Conservation (phyloP, 2,888 invertebrate species). For the Lasioglossum pauxillum region DNA sequence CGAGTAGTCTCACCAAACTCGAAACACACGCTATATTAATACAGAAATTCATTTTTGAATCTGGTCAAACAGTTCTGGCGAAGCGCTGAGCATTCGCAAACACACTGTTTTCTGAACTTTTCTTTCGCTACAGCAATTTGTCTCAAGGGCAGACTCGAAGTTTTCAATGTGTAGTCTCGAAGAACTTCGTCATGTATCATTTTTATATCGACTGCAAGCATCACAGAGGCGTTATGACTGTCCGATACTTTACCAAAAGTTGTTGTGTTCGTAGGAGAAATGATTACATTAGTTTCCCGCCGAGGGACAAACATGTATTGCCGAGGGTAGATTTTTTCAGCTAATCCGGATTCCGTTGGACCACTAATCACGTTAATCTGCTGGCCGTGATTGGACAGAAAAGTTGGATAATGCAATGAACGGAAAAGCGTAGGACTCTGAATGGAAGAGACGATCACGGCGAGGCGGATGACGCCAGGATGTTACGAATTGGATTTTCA, state of each 20-base stretch:
- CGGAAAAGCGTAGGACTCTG: neutral
- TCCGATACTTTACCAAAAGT: neutral
- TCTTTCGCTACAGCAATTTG: neutral
- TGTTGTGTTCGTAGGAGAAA: neutral
- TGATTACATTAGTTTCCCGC: neutral
- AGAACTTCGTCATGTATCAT: neutral
- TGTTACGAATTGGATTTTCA: neutral
- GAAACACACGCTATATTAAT: neutral
- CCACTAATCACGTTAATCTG: neutral
- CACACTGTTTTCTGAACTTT: too few relatives aligned
- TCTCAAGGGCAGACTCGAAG: neutral
- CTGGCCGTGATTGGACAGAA: neutral
- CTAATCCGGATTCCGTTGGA: neutral
- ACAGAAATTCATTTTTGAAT: neutral
- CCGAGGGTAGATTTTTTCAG: neutral
- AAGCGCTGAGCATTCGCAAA: neutral
- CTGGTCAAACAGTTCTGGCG: neutral
- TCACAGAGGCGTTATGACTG: neutral
- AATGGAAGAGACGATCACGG: neutral
- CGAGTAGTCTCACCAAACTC: too few relatives aligned
- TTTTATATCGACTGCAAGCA: neutral
- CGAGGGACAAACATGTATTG: neutral
- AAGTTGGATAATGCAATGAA: neutral
- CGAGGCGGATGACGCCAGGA: constrained; percentile 1
- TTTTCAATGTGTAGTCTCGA: neutral